Base-by-base conservation (phyloP, 2,797 vertebrate genomes). In the Pipistrellus pygmaeus region DNA sequence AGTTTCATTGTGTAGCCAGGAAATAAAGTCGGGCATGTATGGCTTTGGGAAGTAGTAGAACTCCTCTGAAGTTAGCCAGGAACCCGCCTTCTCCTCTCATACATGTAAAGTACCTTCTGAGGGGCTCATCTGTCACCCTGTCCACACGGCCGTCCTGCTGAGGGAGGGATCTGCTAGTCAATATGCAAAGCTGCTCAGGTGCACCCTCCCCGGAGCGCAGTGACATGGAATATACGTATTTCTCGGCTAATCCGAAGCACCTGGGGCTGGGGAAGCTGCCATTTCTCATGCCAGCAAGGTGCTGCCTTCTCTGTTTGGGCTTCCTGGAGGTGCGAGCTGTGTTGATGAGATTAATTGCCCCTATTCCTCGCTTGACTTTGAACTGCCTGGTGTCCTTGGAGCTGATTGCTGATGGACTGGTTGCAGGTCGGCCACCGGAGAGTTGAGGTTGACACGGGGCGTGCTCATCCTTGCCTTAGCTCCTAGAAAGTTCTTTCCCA, bases 401-500 rank as follows among this genome's bases (percentile, higher is more conserved):
- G 23, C 25, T 60, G 25, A 60, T 13, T 60, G 57, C 57, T 27
- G 23, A 60, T 13, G 27, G 55, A 27, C 57, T 6, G 60, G 60
- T 3, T 62, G 44, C 60, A 30, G 27, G 60, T 38, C 92, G 12
- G 69, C 55, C 91, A 48, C 88, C 88, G 48, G 82, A 88, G 64
- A 75, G 41, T 48, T 90, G 66, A 15, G 73, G 72, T 91, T 77
- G 12, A 51, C 20, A 57, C 55, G 32, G 55, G 82, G 21, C 64
- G 35, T 14, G 5, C 88, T 88, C 83, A 75, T 44, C 69, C 88
- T 80, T 11, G 53, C 46, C 69, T 88, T 90, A 64, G 64, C 90
- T 46, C 80, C 64, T 85, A 87, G 95, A 60, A 92, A 84, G 71
- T 78, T 44, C 82, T 71, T 93, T 93, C 82, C 66, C 57, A 23